These are phyloP conservation scores for Macrosoma leucophasiata DNA, from an alignment of 2,888 invertebrate genomes.

Conservation along the genomic window DNA sequence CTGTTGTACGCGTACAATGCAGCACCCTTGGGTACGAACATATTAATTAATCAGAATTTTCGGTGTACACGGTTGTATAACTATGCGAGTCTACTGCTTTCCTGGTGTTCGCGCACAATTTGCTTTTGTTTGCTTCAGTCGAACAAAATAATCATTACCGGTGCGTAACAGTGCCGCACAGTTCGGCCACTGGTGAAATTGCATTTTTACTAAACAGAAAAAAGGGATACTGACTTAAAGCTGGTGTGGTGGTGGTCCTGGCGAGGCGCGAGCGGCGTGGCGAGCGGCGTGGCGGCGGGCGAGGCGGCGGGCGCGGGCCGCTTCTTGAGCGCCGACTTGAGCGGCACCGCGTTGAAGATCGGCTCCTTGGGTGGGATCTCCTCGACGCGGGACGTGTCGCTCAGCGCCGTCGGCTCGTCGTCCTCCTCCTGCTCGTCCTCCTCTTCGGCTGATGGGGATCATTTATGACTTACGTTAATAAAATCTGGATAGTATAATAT, in stretches of 20 bases:
- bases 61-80: no score
- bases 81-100: no score
- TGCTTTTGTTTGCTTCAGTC: no score
- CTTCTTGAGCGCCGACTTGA: slow-evolving; percentile 95
- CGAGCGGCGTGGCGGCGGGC: slow-evolving; percentile 70
- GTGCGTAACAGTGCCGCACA: no score
- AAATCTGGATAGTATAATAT: not conserved
- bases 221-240: slow-evolving; percentile 83
- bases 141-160: no score
- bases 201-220: no score
- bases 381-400: slow-evolving; percentile 89
- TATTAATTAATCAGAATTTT: no score
- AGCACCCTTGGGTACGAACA: no score
- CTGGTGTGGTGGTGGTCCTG: slow-evolving; percentile 86
- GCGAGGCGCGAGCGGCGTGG: slow-evolving; percentile 71
- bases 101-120: no score
- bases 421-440: slow-evolving; percentile 80
- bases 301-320: slow-evolving; percentile 84
- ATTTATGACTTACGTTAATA: not conserved
- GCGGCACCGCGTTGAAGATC: slow-evolving; percentile 91
- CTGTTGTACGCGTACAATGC: no score
- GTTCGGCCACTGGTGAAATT: no score
- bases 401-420: slow-evolving; percentile 73
- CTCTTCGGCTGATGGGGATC: slow-evolving; percentile 40
- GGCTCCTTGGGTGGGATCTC: slow-evolving; percentile 96